These are phyloP conservation scores for Phengaris arion DNA, from an alignment of 2,888 invertebrate species.

Conservation along the genomic window DNA sequence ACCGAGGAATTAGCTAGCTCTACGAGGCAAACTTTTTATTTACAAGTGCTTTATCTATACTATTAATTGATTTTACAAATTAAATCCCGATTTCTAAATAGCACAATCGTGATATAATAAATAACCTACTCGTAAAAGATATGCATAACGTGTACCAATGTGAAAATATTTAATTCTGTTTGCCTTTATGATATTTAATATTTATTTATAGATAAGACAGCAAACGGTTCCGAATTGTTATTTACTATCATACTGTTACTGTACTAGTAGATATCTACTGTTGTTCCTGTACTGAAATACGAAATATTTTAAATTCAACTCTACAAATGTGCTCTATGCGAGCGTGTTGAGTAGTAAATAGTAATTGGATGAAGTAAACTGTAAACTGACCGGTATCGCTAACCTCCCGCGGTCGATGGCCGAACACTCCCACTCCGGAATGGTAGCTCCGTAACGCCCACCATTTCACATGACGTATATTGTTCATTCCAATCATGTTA, in stretches of 20 bases:
- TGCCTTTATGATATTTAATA: not conserved
- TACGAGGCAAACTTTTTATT: no score
- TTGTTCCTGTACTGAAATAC: not conserved
- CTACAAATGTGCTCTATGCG: no score
- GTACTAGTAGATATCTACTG: not conserved
- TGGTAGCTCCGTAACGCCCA: constrained; percentile 69
- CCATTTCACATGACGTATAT: constrained; percentile 53
- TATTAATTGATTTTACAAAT: no score
- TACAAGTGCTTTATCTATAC: no score
- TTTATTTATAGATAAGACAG: constrained; percentile 5
- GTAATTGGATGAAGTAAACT: not conserved
- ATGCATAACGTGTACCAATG: no score
- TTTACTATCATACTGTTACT: not conserved
- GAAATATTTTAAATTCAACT: no score
- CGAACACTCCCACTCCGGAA: constrained; percentile 80
- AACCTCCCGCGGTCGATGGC: constrained; percentile 72
- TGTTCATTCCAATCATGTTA: constrained; percentile 30
- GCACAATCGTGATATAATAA: no score
- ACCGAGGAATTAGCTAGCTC: no score
- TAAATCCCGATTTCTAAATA: no score
- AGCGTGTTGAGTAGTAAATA: not conserved
- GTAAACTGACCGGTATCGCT: constrained; percentile 60
- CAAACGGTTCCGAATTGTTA: not conserved
- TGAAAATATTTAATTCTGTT: not conserved
- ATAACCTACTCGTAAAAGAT: no score